Evolutionary conservation across 2,888 invertebrate genomes (phyloP), one percentile per base, ranked within the genome.

Genomic region (Exephanes ischioxanthus): DNA sequence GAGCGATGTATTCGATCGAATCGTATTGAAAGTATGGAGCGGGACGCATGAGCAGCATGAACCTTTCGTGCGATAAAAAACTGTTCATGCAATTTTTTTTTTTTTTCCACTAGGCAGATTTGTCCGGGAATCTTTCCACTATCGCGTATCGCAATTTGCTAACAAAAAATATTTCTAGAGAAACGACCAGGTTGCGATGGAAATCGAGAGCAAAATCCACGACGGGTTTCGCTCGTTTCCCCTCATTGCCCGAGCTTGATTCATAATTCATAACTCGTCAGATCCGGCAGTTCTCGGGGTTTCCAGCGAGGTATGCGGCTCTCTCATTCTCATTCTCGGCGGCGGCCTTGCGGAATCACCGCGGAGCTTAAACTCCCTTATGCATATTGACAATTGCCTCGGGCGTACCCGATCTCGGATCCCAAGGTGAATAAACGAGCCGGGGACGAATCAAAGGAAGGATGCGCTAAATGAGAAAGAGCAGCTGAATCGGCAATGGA

Each of bases 261-360:
- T 89, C 85, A 89, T 89, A 89, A 90, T 89, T 90, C 88, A 90
- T 89, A 82, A 82, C 84, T 87, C 85, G 86, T 89, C 88, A 89
- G 86, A 67, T 85, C 41, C 26, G 51, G 51, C 41, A 11, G n/a
- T 14, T 3, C 33, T 58, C 63, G 37, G 16, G 14, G 19, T 45
- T 58, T 58, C 22, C 71, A 63, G 70, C 71, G 61, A 30, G 48
- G n/a, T 14, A 51, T 16, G 41, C 41, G 4, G 1, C 19, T 22
- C 11, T 58, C 9, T 58, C 7, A 16, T 14, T 6, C 41, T 41
- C 41, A 41, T 41, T 41, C 41, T 41, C 30, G 26, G 3, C 3
- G 4, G 16, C 41, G 11, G 16, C 16, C 16, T 16, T 1, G 4
- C 11, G 14, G 14, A 45, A 45, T 45, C 45, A 3, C 45, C 11